Conservation (phyloP, 2,888 invertebrate genomes). For the Drosophila suboccidentalis region DNA sequence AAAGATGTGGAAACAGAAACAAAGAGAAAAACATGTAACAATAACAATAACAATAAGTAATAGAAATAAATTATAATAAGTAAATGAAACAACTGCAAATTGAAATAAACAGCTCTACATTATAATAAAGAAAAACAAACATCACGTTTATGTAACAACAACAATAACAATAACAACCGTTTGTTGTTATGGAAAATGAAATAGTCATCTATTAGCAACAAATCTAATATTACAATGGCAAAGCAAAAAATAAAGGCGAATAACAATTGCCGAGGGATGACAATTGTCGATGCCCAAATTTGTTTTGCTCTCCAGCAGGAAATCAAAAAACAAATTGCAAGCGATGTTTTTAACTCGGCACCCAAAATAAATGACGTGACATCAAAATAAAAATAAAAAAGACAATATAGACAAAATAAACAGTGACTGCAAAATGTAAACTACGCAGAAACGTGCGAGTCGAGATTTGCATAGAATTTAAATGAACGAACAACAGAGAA, state of each 20-base stretch:
- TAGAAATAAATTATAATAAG: constrained; percentile 26
- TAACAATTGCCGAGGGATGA: constrained; percentile 23
- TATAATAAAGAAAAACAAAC: constrained; percentile 45
- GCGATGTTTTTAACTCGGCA: constrained; percentile 33
- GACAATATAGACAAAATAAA: constrained; percentile 47
- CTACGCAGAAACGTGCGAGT: constrained; percentile 60
- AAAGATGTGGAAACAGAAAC: constrained; percentile 12
- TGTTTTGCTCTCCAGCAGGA: constrained; percentile 46
- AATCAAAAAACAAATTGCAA: constrained; percentile 57
- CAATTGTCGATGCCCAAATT: constrained; percentile 50
- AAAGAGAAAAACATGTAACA: constrained; percentile 14
- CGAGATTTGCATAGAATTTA: constrained; percentile 60
- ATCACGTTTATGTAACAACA: constrained; percentile 69
- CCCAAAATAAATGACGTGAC: constrained; percentile 59
- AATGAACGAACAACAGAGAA: constrained; percentile 34
- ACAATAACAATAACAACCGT: neutral
- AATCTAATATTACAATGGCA: constrained; percentile 37
- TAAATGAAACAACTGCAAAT: constrained; percentile 19
- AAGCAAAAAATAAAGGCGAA: constrained; percentile 18
- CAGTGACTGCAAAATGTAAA: constrained; percentile 60
- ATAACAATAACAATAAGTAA: constrained; percentile 27
- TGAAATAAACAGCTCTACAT: constrained; percentile 13
- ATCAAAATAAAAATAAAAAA: constrained; percentile 41
- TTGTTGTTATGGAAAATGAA: constrained; percentile 21
- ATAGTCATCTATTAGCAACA: constrained; percentile 39